These are phyloP conservation scores for Actinernus sp. DNA, from an alignment of 92 coral and sea anemone species.

Conservation along the genomic window DNA sequence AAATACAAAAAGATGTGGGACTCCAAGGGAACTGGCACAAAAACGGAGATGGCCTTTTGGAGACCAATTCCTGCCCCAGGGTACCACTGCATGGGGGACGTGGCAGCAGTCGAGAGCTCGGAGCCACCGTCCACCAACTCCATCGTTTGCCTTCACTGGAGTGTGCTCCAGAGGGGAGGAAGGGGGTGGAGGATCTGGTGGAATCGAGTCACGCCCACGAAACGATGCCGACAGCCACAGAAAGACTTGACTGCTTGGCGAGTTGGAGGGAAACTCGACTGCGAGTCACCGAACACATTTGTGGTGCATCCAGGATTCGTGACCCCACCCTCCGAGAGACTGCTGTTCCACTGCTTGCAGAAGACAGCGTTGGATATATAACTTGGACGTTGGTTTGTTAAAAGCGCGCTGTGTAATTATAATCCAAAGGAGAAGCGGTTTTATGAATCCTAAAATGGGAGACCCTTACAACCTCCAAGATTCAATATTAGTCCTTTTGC, in stretches of 20 bases:
- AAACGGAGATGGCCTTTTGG: constrained; percentile 54
- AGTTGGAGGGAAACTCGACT: constrained; percentile 42
- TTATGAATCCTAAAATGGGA: not conserved
- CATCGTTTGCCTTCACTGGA: constrained; percentile 83
- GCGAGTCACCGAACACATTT: constrained; percentile 82
- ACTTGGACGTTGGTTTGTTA: not conserved
- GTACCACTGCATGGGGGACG: constrained; percentile 81
- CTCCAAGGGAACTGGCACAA: constrained; percentile 14
- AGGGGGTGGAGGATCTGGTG: constrained; percentile 77
- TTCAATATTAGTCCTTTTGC: too few species aligned
- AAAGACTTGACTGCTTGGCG: constrained; percentile 76
- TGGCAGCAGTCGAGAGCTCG: constrained; percentile 48
- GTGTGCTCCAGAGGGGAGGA: constrained; percentile 56
- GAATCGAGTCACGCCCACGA: constrained; percentile 53
- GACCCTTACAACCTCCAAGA: too few species aligned
- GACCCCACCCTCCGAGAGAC: constrained; percentile 58
- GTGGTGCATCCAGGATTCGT: constrained; percentile 68
- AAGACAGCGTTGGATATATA: not conserved
- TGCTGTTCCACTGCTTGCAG: constrained; percentile 68
- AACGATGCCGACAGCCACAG: constrained; percentile 9
- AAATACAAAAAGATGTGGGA: constrained; percentile 70
- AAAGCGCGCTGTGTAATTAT: not conserved
- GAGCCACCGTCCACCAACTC: constrained; percentile 53
- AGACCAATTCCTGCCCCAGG: constrained; percentile 87
- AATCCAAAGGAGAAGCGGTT: not conserved